Evolutionary conservation across 2,113 vertebrate species (phyloP), one percentile per base, ranked within the genome.

Genomic region (Lanius collurio): DNA sequence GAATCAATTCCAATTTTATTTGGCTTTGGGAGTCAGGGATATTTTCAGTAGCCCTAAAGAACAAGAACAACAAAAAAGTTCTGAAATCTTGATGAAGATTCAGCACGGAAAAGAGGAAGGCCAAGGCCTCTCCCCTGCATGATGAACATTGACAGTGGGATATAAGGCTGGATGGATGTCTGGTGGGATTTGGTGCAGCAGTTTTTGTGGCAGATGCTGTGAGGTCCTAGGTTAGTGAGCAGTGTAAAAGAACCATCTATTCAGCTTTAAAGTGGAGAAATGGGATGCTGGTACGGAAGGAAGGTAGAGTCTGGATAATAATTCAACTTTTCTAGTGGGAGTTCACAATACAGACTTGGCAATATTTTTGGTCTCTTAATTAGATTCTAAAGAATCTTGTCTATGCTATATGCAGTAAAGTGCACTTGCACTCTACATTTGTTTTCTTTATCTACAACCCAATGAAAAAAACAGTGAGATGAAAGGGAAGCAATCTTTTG

Each of bases 401-500:
- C 56, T 77, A 0, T 67, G 28, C 41, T 90, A 31, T 50, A 27
- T 65, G 30, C 27, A 63, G 35, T 65, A 67, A 74, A 94, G 42
- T 46, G 23, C 39, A 14, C 28, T 90, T 30, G n/a, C 10, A 19
- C 27, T 90, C 37, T 79, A 56, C 2, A 47, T 88, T 88, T 96
- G 35, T 84, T 82, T 95, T 80, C 59, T 95, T 80, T 83, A 52
- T 84, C 73, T 91, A 76, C 70, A 81, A 39, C 57, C 20, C 86
- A 64, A 14, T 62, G 63, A 11, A 56, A 67, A 88, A 73, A 68
- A 69, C 14, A 70, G 47, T 41, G 77, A 60, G 39, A 60, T 79
- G 79, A 92, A 60, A 92, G 41, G 63, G 57, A 87, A 90, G 18
- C 16, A 92, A 35, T 96, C 70, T 22, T 90, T 88, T 87, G 57